Evolutionary conservation across 53 echinoderm and acorn worm species (phyloP).

Genomic region (Glandiceps talaboti): DNA sequence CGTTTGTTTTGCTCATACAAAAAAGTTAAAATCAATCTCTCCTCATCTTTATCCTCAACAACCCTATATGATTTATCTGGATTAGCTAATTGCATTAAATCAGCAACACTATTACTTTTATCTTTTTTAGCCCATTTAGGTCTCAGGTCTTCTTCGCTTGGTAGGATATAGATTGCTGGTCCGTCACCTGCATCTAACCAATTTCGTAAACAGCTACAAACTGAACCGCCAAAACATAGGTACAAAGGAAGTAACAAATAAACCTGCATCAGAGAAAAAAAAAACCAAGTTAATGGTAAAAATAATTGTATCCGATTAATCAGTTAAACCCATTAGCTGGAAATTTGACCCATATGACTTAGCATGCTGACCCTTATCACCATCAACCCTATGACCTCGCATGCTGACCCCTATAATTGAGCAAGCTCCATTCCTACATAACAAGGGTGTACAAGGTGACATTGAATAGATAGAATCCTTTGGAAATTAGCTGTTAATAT

Average conservation of each 20-base stretch:
- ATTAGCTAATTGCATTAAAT: background rate
- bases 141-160: background rate
- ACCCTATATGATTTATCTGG: background rate
- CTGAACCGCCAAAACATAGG: background rate
- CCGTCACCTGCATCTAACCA: background rate
- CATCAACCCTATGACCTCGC: no score
- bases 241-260: slow-evolving; percentile 4
- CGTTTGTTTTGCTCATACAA: background rate
- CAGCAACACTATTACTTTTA: background rate
- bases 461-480: no score
- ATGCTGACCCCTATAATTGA: no score
- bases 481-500: no score
- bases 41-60: background rate
- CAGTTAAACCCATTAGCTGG: no score
- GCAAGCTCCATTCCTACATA: no score
- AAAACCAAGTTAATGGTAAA: no score
- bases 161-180: background rate
- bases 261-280: no score
- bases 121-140: background rate
- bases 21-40: background rate
- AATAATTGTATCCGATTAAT: no score
- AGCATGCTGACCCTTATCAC: no score
- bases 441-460: no score
- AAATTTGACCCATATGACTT: no score
- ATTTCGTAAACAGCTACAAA: slow-evolving; percentile 1